Conservation (phyloP, 2,113 vertebrate species). For the Prunella himalayana region DNA sequence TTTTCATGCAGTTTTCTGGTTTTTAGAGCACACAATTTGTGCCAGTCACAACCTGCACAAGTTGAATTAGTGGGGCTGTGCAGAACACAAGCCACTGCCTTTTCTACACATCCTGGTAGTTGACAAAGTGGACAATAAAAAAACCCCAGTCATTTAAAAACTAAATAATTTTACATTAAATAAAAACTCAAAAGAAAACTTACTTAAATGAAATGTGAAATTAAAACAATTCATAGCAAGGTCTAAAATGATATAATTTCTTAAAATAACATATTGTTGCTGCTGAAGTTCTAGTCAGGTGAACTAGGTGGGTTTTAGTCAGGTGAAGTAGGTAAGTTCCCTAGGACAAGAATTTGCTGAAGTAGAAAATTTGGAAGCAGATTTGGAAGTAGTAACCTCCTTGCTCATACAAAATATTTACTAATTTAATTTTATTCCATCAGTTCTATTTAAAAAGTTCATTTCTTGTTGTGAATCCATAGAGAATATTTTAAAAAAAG, state of each 20-base stretch:
- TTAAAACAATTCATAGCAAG: background rate
- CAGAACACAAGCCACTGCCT: background rate
- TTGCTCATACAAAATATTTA: background rate
- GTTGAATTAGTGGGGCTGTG: background rate
- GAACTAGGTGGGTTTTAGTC: background rate
- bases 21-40: background rate
- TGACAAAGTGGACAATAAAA: background rate
- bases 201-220: background rate
- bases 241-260: background rate
- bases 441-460: background rate
- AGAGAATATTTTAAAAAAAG: background rate
- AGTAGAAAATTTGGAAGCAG: background rate
- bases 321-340: background rate
- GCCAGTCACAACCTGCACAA: background rate
- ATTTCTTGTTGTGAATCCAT: background rate
- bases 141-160: fast-evolving
- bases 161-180: background rate
- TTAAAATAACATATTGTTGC: background rate
- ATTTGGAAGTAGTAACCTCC: background rate
- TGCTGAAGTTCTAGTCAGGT: background rate
- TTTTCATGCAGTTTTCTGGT: background rate
- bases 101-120: background rate
- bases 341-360: background rate
- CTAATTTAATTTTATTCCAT: background rate
- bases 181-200: background rate